These are phyloP conservation scores for Ylistrum balloti DNA, from an alignment of 1,140 invertebrate species.

Conservation along the genomic window DNA sequence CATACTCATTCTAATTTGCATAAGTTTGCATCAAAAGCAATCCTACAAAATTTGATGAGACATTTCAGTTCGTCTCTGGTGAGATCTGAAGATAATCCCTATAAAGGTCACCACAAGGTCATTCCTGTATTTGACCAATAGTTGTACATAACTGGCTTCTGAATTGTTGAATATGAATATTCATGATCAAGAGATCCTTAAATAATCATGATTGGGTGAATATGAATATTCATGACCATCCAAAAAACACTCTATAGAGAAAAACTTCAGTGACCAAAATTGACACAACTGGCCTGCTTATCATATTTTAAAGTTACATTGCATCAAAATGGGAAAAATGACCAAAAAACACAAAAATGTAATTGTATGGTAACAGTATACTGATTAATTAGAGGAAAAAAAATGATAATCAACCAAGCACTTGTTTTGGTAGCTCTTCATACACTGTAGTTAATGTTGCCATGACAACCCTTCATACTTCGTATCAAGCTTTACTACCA, in stretches of 20 bases:
- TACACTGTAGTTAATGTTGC: not conserved
- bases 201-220: too few species aligned
- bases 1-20: conserved; percentile 19
- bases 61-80: not conserved
- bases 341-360: conserved; percentile 5
- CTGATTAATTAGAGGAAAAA: not conserved
- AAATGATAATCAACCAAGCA: not conserved
- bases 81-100: not conserved
- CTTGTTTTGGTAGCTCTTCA: not conserved
- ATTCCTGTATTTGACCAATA: not conserved
- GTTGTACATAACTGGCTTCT: not conserved
- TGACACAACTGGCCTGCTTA: not conserved
- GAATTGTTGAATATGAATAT: not conserved
- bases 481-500: too few species aligned
- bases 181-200: not conserved
- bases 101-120: not conserved
- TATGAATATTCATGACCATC: not conserved
- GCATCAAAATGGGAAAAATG: conserved; percentile 25
- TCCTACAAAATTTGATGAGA: not conserved
- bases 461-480: not conserved
- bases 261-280: not conserved
- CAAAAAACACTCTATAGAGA: not conserved
- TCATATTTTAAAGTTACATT: not conserved
- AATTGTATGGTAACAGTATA: not conserved
- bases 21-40: conserved; percentile 39